Percentiles rank a stretch among this genome's conserved stretches.
phyloP scores from a whole-genome alignment of 2,113 vertebrate species.

The Amphiprion percula region DNA sequence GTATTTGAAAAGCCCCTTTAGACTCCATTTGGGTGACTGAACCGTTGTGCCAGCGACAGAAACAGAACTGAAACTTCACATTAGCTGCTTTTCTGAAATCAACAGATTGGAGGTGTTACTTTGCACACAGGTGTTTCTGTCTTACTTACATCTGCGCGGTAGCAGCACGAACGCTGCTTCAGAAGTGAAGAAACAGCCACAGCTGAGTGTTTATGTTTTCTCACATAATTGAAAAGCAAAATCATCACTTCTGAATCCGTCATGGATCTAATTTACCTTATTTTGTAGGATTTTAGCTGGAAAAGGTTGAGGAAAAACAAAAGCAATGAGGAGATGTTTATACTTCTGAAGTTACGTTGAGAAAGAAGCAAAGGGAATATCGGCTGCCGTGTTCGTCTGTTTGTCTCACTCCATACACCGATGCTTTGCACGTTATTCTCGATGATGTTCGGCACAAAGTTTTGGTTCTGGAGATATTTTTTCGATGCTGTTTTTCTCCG shows the following conservation, averaged over 20 bases:
- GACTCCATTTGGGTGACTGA: too few species aligned
- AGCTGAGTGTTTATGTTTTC: background rate
- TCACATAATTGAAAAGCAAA: background rate
- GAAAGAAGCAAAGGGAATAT: too few species aligned
- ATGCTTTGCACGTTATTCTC: too few species aligned
- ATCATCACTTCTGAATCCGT: background rate
- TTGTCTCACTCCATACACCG: too few species aligned
- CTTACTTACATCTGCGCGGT: background rate
- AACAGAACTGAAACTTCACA: conserved; percentile 48
- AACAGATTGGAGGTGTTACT: conserved; percentile 1
- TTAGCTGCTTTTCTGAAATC: background rate
- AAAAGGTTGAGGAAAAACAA: background rate
- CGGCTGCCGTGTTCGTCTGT: too few species aligned
- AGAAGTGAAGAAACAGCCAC: background rate
- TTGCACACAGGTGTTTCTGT: conserved; percentile 14
- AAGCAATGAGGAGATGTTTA: background rate
- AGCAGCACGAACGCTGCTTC: too few species aligned
- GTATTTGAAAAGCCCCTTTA: too few species aligned
- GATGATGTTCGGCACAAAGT: too few species aligned
- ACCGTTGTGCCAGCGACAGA: background rate
- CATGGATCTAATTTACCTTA: too few species aligned
- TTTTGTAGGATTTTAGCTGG: background rate
- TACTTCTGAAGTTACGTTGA: background rate
- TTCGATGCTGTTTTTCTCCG: background rate
- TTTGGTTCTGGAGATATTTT: background rate